Evolutionary conservation across 2,797 vertebrate genomes (phyloP).

Genomic region (Notolepis coatsorum): DNA sequence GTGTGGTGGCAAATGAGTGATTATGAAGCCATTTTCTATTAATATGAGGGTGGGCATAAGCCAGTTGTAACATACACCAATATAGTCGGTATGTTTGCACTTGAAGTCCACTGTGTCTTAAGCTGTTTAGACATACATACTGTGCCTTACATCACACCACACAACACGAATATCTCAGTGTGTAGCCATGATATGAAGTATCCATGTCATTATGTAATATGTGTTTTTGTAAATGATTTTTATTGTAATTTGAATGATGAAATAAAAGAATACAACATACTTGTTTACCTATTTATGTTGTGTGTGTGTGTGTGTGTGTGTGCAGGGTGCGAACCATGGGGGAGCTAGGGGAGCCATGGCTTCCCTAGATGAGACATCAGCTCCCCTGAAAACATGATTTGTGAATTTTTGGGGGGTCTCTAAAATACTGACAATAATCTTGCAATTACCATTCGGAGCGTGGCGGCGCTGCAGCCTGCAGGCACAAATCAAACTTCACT

Average conservation of each 20-base stretch:
- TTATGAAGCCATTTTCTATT: constrained; percentile 3
- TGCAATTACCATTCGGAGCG: too few relatives aligned
- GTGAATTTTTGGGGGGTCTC: too few relatives aligned
- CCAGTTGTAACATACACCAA: neutral
- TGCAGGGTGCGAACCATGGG: too few relatives aligned
- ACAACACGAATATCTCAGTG: constrained; percentile 6
- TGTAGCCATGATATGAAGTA: neutral
- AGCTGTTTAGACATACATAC: neutral
- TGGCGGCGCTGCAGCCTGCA: too few relatives aligned
- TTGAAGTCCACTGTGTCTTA: neutral
- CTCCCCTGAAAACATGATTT: too few relatives aligned
- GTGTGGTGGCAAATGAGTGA: constrained; percentile 19
- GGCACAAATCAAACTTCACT: too few relatives aligned
- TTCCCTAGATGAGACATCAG: too few relatives aligned
- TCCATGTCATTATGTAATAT: neutral
- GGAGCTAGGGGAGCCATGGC: too few relatives aligned
- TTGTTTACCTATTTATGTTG: constrained; percentile 17
- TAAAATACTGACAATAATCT: too few relatives aligned
- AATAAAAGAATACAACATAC: constrained; percentile 2
- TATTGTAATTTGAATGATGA: constrained; percentile 13
- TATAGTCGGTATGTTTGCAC: neutral
- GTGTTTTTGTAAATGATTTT: constrained; percentile 24
- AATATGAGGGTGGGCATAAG: neutral
- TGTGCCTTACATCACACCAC: neutral
- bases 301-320: constrained; percentile 12